Evolutionary conservation across 2,888 invertebrate genomes (phyloP), one percentile per base, ranked within the genome.

Genomic region (Cataglyphis albicans): DNA sequence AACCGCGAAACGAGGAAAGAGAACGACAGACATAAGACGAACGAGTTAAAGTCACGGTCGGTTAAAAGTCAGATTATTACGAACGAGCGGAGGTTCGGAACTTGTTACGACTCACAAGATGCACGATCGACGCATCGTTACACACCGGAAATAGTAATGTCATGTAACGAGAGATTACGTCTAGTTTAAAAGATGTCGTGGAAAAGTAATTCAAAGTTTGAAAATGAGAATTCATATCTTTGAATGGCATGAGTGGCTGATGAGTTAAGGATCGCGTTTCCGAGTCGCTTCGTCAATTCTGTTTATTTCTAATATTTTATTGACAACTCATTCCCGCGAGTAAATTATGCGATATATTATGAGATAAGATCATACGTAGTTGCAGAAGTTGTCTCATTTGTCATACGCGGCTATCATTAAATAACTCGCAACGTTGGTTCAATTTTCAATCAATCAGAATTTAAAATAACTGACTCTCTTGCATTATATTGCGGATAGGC

Each of bases 351-450:
- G 73, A 61, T 80, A 48, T 80, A 48, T n/a, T 35, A 18, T 12
- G 59, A 80, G 78, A 80, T 80, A 72, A 72, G 44, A 80, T 80
- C 73, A 12, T 12, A 48, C 15, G 35, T 35, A 59, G 59, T 59
- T 3, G 59, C 59, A 57, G 41, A 72, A 72, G 73, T 59, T 68
- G 76, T 76, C 78, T 57, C 78, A 80, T 80, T 80, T 80, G 78
- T 80, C 78, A 80, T 59, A 80, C 32, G 35, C 59, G 73, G 18
- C 44, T 80, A n/a, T 12, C 25, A 59, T 44, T 72, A 72, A 80
- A 73, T 72, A 21, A 73, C 44, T 57, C 41, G 41, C 38, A 35
- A 68, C 25, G 57, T 57, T 78, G 72, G 3, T 59, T 59, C 72
- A 72, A 78, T 78, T 78, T 78, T 59, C 78, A 72, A 78, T 78